phyloP scores from a whole-genome alignment of 2,797 vertebrate species.

The Myiotriccus ornatus region DNA sequence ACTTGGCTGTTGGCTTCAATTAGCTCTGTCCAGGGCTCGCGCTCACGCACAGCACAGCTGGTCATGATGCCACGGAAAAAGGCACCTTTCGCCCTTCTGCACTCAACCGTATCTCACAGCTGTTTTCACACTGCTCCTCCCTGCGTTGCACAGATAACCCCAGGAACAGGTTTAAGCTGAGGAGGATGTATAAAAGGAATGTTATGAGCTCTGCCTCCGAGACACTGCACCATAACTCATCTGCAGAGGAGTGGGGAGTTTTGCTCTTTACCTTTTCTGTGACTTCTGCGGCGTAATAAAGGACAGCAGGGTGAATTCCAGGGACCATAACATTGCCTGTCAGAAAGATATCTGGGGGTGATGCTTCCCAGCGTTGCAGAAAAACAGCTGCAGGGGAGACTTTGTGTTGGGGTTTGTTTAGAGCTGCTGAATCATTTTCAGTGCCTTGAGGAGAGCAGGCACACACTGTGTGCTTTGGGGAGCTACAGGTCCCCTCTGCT shows the following conservation, averaged over 20 bases:
- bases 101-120: neutral
- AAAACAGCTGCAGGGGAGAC: neutral
- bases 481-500: neutral
- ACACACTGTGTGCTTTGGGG: neutral
- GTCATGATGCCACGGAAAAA: neutral
- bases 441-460: neutral
- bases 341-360: neutral
- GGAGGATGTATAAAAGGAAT: neutral
- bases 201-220: neutral
- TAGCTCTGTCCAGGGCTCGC: neutral
- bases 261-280: neutral
- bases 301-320: neutral
- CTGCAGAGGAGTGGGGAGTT: neutral
- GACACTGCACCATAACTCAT: neutral
- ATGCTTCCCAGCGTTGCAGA: neutral
- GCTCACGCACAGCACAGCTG: neutral
- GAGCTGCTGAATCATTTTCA: neutral
- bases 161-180: neutral
- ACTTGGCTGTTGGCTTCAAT: neutral
- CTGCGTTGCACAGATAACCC: neutral
- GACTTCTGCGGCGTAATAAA: neutral
- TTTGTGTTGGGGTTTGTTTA: neutral
- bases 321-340: accelerated
- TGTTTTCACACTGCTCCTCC: neutral
- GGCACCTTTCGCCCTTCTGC: neutral